phyloP scores from a whole-genome alignment of 1,140 invertebrate genomes.

The Rhagoletis zephyria region DNA sequence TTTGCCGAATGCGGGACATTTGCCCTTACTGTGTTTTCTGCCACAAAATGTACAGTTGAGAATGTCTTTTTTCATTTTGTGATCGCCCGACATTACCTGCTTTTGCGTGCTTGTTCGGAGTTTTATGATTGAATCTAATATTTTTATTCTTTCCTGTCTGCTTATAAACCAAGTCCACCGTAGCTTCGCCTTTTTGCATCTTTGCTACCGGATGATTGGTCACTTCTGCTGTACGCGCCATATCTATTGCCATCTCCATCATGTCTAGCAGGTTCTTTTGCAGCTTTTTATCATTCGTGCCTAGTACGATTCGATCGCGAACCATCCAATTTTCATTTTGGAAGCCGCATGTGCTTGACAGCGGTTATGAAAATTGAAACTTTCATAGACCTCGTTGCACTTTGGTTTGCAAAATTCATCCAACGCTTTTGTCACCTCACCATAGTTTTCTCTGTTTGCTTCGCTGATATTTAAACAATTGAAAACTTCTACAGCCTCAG shows the following conservation, averaged over 20 bases:
- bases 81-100: background rate
- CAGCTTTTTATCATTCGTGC: background rate
- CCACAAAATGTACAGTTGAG: background rate
- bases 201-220: background rate
- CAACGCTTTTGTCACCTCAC: no score
- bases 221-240: background rate
- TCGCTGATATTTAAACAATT: no score
- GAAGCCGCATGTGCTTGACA: no score
- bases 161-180: background rate
- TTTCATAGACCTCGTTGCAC: no score
- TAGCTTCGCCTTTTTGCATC: background rate
- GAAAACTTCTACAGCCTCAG: no score
- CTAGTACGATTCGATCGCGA: background rate
- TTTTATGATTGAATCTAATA: background rate
- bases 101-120: background rate
- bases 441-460: no score
- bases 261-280: background rate
- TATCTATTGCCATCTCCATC: background rate
- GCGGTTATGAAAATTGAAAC: no score
- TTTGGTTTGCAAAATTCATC: no score
- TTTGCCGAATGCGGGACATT: conserved; percentile 36
- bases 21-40: background rate
- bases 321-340: background rate
- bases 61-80: background rate
- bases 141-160: background rate